These are phyloP conservation scores for Polyommatus iphigenia DNA, from an alignment of 2,888 invertebrate species.

Conservation along the genomic window DNA sequence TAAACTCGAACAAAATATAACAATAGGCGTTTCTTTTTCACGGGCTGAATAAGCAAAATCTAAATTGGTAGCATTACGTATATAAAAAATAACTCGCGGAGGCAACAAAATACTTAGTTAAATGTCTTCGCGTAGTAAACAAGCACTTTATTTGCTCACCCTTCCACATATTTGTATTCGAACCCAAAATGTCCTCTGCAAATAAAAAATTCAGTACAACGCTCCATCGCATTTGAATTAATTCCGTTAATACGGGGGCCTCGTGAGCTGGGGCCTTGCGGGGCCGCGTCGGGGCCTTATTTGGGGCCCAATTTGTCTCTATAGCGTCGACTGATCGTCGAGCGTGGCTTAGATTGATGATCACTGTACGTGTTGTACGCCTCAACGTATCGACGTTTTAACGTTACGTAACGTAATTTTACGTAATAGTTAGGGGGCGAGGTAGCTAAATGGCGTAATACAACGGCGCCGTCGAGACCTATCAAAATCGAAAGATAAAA, in stretches of 20 bases:
- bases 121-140: neutral
- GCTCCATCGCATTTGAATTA: slow-evolving; percentile 49
- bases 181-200: slow-evolving; percentile 14
- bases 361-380: slow-evolving; percentile 67
- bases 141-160: neutral
- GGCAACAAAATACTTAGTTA: neutral
- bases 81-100: neutral
- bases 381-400: slow-evolving; percentile 74
- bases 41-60: neutral
- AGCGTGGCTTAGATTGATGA: slow-evolving; percentile 67
- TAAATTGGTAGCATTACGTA: neutral
- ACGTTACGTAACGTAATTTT: slow-evolving; percentile 61
- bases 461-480: too few species aligned
- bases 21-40: too few species aligned
- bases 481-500: too few species aligned
- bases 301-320: slow-evolving; percentile 50
- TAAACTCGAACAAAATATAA: too few species aligned
- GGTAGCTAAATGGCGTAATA: too few species aligned
- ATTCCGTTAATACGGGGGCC: slow-evolving; percentile 59
- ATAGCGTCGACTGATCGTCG: slow-evolving; percentile 74
- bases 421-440: too few species aligned
- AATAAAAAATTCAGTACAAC: slow-evolving; percentile 21
- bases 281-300: neutral
- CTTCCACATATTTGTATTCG: slow-evolving; percentile 8
- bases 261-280: neutral